Evolutionary conservation across 2,888 invertebrate species (phyloP).

Genomic region (Unio pictorum): DNA sequence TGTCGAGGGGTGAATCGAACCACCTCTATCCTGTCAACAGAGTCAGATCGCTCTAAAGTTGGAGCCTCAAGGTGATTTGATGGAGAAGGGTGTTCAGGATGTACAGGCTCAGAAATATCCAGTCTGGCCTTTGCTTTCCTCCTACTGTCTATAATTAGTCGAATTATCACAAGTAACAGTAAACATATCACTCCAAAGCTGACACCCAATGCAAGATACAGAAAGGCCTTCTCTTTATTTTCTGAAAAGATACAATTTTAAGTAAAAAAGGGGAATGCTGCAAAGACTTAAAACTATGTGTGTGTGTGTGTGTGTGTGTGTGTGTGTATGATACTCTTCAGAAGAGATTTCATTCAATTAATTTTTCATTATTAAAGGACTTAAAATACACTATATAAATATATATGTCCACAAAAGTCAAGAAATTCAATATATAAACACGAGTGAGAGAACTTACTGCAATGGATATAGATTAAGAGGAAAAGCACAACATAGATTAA

Average conservation of each 20-base stretch:
- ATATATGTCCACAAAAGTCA: too few relatives aligned
- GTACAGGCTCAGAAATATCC: slow-evolving; percentile 61
- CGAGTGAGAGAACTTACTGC: too few relatives aligned
- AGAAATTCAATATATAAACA: too few relatives aligned
- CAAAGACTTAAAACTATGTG: too few relatives aligned
- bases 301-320: too few relatives aligned
- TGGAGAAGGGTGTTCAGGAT: slow-evolving; percentile 44
- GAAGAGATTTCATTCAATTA: too few relatives aligned
- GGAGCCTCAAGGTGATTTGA: slow-evolving; percentile 52
- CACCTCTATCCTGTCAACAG: slow-evolving; percentile 63
- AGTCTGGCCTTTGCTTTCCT: slow-evolving; percentile 53
- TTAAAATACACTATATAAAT: too few relatives aligned
- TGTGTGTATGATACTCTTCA: too few relatives aligned
- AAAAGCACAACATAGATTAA: too few relatives aligned
- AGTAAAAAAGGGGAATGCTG: too few relatives aligned
- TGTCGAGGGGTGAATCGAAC: slow-evolving; percentile 59
- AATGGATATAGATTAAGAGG: too few relatives aligned
- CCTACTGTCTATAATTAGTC: slow-evolving; percentile 52
- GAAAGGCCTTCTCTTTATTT: slow-evolving; percentile 59
- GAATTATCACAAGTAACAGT: slow-evolving; percentile 54
- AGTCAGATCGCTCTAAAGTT: slow-evolving; percentile 56
- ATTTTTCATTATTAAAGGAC: too few relatives aligned
- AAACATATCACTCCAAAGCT: slow-evolving; percentile 57
- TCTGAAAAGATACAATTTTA: slow-evolving; percentile 39
- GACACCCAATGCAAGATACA: slow-evolving; percentile 63